These are phyloP conservation scores for Phrynocephalus vlangalii DNA, from an alignment of 2,797 vertebrate genomes.

Conservation along the genomic window DNA sequence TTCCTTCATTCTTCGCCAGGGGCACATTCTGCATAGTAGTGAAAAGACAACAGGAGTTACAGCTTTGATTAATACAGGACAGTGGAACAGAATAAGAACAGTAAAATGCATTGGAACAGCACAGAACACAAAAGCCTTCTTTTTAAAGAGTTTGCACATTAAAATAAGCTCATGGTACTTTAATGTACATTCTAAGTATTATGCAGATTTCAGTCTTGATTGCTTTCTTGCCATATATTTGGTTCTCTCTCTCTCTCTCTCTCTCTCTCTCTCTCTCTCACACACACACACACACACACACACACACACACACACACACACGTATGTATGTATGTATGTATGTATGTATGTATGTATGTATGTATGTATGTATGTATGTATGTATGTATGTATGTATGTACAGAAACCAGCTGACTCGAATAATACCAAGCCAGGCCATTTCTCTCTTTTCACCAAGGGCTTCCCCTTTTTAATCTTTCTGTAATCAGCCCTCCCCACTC, in stretches of 20 bases:
- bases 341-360: too few relatives aligned
- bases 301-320: background rate
- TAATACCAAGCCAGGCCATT: slow-evolving; percentile 23
- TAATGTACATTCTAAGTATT: slow-evolving; percentile 46
- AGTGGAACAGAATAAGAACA: slow-evolving; percentile 80
- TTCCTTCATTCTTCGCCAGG: slow-evolving; percentile 95
- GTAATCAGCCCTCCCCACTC: slow-evolving; percentile 1
- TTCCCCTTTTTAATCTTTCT: background rate
- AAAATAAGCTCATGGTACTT: slow-evolving; percentile 72
- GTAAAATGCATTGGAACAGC: slow-evolving; percentile 80
- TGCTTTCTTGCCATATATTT: slow-evolving; percentile 13
- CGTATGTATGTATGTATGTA: background rate
- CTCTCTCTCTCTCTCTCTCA: too few relatives aligned
- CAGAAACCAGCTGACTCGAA: background rate
- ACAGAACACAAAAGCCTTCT: slow-evolving; percentile 77
- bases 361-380: too few relatives aligned
- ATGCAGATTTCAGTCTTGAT: slow-evolving; percentile 60
- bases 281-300: too few relatives aligned
- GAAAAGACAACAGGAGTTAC: slow-evolving; percentile 95
- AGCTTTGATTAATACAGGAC: slow-evolving; percentile 93
- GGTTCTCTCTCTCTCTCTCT: background rate
- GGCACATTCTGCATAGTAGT: slow-evolving; percentile 93
- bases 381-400: background rate
- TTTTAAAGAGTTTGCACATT: slow-evolving; percentile 68
- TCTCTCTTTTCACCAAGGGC: background rate